Evolutionary conservation across 2,797 vertebrate genomes (phyloP), one percentile per base, ranked within the genome.

Genomic region (Sebastes goodei): DNA sequence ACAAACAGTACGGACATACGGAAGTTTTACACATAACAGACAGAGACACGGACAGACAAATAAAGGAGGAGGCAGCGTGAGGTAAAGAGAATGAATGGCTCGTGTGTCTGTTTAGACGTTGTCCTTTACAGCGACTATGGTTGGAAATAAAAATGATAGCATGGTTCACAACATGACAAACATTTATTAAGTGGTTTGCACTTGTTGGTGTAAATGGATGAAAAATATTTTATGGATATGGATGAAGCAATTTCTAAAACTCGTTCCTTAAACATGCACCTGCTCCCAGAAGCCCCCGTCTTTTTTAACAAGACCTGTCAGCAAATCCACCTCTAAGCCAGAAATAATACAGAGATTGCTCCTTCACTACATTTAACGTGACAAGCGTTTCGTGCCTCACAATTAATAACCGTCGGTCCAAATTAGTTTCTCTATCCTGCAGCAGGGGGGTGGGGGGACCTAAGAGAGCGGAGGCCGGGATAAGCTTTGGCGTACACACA

Each of bases 331-430:
- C 71, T 76, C 67, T 23, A 67, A 86, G 85, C 83, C 82, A 88
- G 81, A 71, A 88, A 89, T 81, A 88, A 86, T 80, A 84, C 81
- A 82, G 57, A 83, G 82, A 88, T 68, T 81, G 57, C 71, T 68
- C 49, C 81, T 76, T 86, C 77, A 82, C 71, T 83, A 87, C 70
- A 88, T 92, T 90, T 88, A 88, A 86, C 49, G 69, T 87, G 92
- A 94, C 91, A 93, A 56, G 71, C 2, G 8, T 74, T 85, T 42
- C 20, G 20, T 60, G 82, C 69, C 75, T 29, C 32, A 60, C 91
- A 89, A 93, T 92, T 93, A 93, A 94, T 92, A 91, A 91, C 85
- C 10, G 83, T 90, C 84, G 2, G 76, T 61, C 77, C 69, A 90
- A 88, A 92, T 94, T 79, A 89, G 82, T 85, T 74, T 87, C 84